Percentiles rank a stretch among this genome's conserved stretches.
These are phyloP conservation scores for Adelognathus sp. DNA, from an alignment of 2,888 invertebrate genomes.

Conservation along the genomic window DNA sequence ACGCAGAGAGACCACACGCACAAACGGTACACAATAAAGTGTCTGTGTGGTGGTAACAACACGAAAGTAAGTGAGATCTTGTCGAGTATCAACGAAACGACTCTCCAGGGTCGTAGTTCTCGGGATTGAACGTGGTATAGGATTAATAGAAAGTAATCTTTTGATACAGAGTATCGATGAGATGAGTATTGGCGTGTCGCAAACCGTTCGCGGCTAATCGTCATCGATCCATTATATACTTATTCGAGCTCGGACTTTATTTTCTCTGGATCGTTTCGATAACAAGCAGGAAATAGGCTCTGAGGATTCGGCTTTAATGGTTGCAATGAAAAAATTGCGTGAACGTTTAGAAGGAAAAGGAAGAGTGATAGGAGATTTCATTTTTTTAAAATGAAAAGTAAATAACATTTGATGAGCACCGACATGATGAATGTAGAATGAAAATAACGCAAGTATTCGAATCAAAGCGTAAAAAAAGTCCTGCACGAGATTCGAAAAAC, in stretches of 20 bases:
- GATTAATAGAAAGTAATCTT: conserved; percentile 26
- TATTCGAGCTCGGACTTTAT: not conserved
- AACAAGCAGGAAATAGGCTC: not conserved
- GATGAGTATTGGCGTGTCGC: not conserved
- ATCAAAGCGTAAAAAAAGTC: too few species aligned
- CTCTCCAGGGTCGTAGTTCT: conserved; percentile 25
- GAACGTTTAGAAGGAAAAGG: not conserved
- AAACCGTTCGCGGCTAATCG: not conserved
- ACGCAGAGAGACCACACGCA: conserved; percentile 4
- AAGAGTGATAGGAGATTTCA: not conserved
- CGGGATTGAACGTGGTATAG: not conserved
- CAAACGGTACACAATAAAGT: conserved; percentile 6
- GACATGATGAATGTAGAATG: too few species aligned
- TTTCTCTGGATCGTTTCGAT: not conserved
- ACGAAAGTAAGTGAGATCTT: conserved; percentile 2
- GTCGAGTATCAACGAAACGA: not conserved
- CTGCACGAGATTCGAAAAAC: too few species aligned
- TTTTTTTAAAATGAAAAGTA: not conserved
- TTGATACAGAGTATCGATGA: not conserved
- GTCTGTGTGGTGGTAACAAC: not conserved
- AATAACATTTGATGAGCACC: too few species aligned
- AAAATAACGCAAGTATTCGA: too few species aligned
- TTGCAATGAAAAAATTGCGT: not conserved
- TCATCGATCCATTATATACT: not conserved
- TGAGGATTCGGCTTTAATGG: not conserved